phyloP scores from a whole-genome alignment of 1,140 invertebrate genomes.

The Campoletis sonorensis region DNA sequence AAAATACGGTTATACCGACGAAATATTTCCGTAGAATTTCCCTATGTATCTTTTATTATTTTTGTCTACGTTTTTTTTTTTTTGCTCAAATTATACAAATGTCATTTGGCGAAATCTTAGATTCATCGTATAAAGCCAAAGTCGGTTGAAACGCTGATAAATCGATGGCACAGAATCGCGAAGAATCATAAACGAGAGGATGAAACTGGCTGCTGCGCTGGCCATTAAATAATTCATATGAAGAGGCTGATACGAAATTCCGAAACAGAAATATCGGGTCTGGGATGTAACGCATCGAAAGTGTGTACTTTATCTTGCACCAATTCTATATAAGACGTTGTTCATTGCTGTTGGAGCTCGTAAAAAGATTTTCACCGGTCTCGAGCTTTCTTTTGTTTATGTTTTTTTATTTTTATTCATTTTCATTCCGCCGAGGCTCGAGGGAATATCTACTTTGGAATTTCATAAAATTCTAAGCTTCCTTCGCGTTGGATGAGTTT shows the following conservation, averaged over 20 bases:
- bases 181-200: constrained; percentile 40
- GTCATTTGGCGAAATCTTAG: not conserved
- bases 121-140: not conserved
- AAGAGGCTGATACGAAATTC: constrained; percentile 31
- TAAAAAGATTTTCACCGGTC: constrained; percentile 1
- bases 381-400: not conserved
- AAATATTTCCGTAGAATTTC: too few species aligned
- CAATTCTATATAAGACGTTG: not conserved
- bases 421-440: not conserved
- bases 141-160: not conserved
- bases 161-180: constrained; percentile 15
- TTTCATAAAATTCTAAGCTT: too few species aligned
- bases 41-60: not conserved
- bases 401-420: too few species aligned
- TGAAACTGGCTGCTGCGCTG: constrained; percentile 8
- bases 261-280: constrained; percentile 21
- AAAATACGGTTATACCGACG: too few species aligned
- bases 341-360: constrained; percentile 1
- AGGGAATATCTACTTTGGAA: too few species aligned
- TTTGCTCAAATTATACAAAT: constrained; percentile 11
- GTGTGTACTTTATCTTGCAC: constrained; percentile 11
- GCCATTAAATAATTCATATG: constrained; percentile 42
- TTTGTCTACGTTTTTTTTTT: not conserved
- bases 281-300: constrained; percentile 38
- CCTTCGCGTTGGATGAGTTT: not conserved